Conservation (phyloP, 2,113 vertebrate genomes). For the Grammomys surdaster region DNA sequence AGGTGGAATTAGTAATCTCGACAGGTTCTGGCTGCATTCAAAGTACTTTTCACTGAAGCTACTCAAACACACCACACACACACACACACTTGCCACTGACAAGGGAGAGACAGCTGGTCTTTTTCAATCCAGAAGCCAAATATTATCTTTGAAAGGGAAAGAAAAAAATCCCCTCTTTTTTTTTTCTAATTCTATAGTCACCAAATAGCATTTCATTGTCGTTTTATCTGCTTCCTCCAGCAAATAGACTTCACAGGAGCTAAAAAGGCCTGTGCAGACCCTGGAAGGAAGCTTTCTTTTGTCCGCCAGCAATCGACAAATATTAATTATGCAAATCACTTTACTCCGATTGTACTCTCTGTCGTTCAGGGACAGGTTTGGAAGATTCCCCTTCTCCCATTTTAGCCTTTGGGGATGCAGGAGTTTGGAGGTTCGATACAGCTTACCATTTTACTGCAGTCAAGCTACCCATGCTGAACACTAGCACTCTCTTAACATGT, state of each 20-base stretch:
- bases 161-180: too few species aligned
- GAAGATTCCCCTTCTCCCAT: not conserved
- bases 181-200: constrained; percentile 58
- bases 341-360: constrained; percentile 19
- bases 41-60: constrained; percentile 35
- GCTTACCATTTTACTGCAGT: not conserved
- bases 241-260: constrained; percentile 46
- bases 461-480: not conserved
- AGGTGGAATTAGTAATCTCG: constrained; percentile 25
- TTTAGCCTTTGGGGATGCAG: not conserved
- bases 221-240: constrained; percentile 60
- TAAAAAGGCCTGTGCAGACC: constrained; percentile 44
- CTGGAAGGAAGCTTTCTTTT: constrained; percentile 61
- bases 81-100: constrained; percentile 4
- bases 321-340: constrained; percentile 69
- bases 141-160: constrained; percentile 62
- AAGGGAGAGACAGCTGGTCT: constrained; percentile 26
- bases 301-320: constrained; percentile 70
- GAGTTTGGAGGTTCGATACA: not conserved
- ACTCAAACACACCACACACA: not conserved
- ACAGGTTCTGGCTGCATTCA: constrained; percentile 43
- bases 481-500: not conserved
- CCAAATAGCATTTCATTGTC: constrained; percentile 70
- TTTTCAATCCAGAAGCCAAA: constrained; percentile 60
- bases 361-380: not conserved